phyloP scores from a whole-genome alignment of 2,113 vertebrate species.

The Microtus oregoni region DNA sequence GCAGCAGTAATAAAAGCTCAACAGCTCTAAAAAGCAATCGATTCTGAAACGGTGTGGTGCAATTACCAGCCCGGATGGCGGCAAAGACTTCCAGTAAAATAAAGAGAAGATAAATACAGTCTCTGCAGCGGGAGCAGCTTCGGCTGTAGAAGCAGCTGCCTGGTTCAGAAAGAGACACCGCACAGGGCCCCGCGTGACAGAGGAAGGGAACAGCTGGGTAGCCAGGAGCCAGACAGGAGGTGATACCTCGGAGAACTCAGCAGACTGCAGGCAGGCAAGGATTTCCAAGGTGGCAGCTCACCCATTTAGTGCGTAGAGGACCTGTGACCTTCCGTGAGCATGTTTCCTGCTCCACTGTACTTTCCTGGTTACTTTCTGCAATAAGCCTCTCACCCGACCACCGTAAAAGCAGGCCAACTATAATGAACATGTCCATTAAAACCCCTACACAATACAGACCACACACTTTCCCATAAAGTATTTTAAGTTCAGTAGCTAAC shows the following conservation, averaged over 20 bases:
- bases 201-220: background rate
- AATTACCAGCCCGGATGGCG: conserved; percentile 85
- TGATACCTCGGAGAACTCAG: background rate
- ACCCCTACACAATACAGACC: background rate
- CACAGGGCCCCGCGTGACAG: fast-evolving
- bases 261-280: background rate
- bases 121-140: conserved; percentile 70
- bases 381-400: background rate
- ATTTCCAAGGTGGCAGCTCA: background rate
- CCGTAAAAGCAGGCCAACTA: background rate
- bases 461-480: background rate
- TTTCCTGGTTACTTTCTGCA: background rate
- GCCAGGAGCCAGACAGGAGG: background rate
- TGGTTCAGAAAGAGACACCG: conserved; percentile 11
- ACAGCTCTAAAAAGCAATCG: conserved; percentile 86
- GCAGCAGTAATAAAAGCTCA: conserved; percentile 85
- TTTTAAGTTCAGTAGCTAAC: background rate
- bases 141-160: conserved; percentile 57
- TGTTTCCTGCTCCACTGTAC: background rate
- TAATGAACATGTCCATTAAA: background rate
- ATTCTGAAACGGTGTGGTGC: conserved; percentile 82
- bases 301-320: background rate
- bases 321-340: background rate
- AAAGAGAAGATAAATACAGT: conserved; percentile 76
- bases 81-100: conserved; percentile 83